phyloP scores from a whole-genome alignment of 2,888 invertebrate species.

The Hypsopygia costalis region DNA sequence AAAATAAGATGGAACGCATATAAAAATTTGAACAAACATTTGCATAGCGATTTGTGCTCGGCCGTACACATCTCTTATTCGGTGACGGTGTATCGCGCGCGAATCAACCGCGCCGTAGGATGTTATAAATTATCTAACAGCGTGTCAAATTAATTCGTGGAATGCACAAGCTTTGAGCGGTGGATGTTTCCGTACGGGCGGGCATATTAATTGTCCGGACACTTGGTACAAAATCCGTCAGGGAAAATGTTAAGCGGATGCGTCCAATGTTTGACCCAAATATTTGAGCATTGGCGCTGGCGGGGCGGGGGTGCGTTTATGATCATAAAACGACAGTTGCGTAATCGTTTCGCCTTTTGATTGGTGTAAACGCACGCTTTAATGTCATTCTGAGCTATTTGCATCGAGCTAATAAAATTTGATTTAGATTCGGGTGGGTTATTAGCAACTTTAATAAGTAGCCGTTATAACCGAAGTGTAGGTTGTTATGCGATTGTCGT shows the following conservation, averaged over 20 bases:
- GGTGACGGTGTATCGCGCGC: slow-evolving; percentile 22
- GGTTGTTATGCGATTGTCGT: too few relatives aligned
- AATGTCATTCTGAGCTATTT: slow-evolving; percentile 24
- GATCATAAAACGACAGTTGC: slow-evolving; percentile 17
- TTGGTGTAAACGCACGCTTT: slow-evolving; percentile 23
- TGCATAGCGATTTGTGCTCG: slow-evolving; percentile 3
- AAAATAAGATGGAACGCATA: too few relatives aligned
- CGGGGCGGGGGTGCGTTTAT: slow-evolving; percentile 20
- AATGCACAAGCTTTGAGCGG: slow-evolving; percentile 60
- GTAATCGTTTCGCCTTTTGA: slow-evolving; percentile 30
- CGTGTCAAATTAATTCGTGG: slow-evolving; percentile 79
- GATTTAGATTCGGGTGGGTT: slow-evolving; percentile 17
- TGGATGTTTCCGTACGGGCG: slow-evolving; percentile 57
- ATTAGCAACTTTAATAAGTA: slow-evolving; percentile 8
- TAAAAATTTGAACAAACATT: slow-evolving; percentile 1
- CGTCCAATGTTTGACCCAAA: slow-evolving; percentile 20
- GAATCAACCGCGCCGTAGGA: slow-evolving; percentile 60
- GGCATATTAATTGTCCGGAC: slow-evolving; percentile 71
- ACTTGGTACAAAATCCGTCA: slow-evolving; percentile 69
- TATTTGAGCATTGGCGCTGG: slow-evolving; percentile 11
- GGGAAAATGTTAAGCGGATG: slow-evolving; percentile 21
- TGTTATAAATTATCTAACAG: slow-evolving; percentile 79
- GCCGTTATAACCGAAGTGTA: too few relatives aligned
- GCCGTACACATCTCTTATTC: slow-evolving; percentile 12
- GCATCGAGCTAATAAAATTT: slow-evolving; percentile 14